These are phyloP conservation scores for Pseudomyrmex flavicornis DNA, from an alignment of 1,140 invertebrate genomes.

Conservation along the genomic window DNA sequence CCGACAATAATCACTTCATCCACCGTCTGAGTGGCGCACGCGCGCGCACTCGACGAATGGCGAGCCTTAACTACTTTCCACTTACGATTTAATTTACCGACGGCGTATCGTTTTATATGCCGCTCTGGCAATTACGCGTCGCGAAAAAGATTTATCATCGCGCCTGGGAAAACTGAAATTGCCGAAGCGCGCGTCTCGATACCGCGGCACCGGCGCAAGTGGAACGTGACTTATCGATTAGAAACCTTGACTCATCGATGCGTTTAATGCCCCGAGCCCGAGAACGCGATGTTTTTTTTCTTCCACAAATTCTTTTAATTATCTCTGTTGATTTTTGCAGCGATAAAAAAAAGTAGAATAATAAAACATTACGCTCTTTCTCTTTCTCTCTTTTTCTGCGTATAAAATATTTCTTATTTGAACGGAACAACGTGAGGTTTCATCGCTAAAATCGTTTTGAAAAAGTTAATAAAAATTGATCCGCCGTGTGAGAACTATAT, in stretches of 20 bases:
- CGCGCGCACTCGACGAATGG: slow-evolving; percentile 47
- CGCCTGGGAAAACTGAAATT: slow-evolving; percentile 54
- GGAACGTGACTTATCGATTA: slow-evolving; percentile 59
- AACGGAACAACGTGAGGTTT: not conserved
- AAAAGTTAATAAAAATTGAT: slow-evolving; percentile 30
- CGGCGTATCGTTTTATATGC: slow-evolving; percentile 52
- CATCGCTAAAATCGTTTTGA: slow-evolving; percentile 14
- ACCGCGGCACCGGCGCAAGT: slow-evolving; percentile 33
- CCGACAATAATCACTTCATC: slow-evolving; percentile 62
- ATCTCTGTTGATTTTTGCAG: slow-evolving; percentile 43
- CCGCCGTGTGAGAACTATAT: not conserved
- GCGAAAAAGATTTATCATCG: slow-evolving; percentile 45
- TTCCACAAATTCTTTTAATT: not conserved
- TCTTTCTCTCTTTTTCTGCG: too few relatives aligned
- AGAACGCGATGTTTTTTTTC: not conserved
- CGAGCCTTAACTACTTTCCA: slow-evolving; percentile 57
- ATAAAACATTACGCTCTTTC: not conserved
- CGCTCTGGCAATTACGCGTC: slow-evolving; percentile 48
- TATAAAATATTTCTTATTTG: not conserved
- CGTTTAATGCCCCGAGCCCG: not conserved
- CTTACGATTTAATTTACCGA: slow-evolving; percentile 57
- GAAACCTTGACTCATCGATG: slow-evolving; percentile 29
- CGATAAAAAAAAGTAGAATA: not conserved
- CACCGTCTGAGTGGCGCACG: slow-evolving; percentile 34
- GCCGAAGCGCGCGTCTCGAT: slow-evolving; percentile 35